phyloP scores from a whole-genome alignment of 1,140 invertebrate genomes.

The Papilio machaon region DNA sequence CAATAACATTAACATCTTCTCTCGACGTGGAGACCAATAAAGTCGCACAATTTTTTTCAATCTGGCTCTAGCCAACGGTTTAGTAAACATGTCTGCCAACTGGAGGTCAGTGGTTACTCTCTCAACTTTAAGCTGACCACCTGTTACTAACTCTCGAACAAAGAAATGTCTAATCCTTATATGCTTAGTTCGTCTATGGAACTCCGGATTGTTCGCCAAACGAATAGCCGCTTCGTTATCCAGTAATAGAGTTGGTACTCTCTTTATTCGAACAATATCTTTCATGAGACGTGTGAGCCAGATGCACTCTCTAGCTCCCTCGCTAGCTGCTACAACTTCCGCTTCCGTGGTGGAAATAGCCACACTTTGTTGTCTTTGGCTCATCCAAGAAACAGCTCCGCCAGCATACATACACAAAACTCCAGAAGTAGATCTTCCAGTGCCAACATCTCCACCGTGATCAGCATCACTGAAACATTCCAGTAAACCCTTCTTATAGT shows the following conservation, averaged over 20 bases:
- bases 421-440: background rate
- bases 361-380: conserved; percentile 59
- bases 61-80: too few species aligned
- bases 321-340: conserved; percentile 73
- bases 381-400: conserved; percentile 28
- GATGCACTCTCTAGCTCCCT: conserved; percentile 67
- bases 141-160: background rate
- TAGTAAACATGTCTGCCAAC: too few species aligned
- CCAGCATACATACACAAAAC: background rate
- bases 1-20: conserved; percentile 27
- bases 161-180: conserved; percentile 15
- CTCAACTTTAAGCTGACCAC: too few species aligned
- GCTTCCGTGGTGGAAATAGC: conserved; percentile 75
- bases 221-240: conserved; percentile 50
- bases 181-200: conserved; percentile 60
- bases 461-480: background rate
- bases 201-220: conserved; percentile 50
- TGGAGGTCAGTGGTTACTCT: too few species aligned
- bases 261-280: background rate
- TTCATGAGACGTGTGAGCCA: conserved; percentile 54
- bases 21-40: conserved; percentile 27
- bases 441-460: background rate
- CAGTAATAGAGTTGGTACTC: conserved; percentile 42
- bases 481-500: background rate
- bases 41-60: background rate